These are phyloP conservation scores for Sylvilagus floridanus DNA, from an alignment of 2,797 vertebrate genomes.

Conservation along the genomic window DNA sequence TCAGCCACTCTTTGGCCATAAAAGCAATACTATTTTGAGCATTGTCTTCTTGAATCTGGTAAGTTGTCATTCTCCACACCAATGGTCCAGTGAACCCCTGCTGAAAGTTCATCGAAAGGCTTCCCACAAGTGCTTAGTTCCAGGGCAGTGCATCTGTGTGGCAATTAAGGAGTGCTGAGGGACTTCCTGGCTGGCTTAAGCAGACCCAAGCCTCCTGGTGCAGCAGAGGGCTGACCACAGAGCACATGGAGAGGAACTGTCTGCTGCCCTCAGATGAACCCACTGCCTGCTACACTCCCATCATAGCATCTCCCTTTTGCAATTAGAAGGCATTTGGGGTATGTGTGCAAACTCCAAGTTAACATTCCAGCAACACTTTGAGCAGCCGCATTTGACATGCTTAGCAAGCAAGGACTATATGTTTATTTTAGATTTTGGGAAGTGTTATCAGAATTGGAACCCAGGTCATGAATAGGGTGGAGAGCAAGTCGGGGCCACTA, in stretches of 20 bases:
- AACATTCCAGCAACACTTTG: not conserved
- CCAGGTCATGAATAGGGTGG: not conserved
- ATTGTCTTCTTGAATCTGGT: not conserved
- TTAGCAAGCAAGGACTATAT: not conserved
- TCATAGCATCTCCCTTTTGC: not conserved
- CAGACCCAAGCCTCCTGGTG: not conserved
- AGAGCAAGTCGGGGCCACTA: not conserved
- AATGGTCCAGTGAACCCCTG: not conserved
- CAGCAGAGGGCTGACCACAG: not conserved
- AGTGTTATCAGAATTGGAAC: not conserved
- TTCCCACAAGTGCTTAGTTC: not conserved
- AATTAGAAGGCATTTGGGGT: not conserved
- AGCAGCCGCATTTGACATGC: not conserved
- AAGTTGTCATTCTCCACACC: constrained; percentile 6
- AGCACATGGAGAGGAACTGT: not conserved
- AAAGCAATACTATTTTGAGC: not conserved
- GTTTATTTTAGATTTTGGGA: constrained; percentile 35
- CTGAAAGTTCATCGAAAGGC: constrained; percentile 21
- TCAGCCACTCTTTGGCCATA: constrained; percentile 16
- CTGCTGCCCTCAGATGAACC: not conserved
- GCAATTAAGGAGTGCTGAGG: not conserved
- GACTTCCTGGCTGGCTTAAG: not conserved
- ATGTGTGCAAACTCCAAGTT: not conserved
- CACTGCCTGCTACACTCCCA: not conserved
- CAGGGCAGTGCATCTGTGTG: not conserved